Evolutionary conservation across 2,797 vertebrate genomes (phyloP).

Genomic region (Huso huso): DNA sequence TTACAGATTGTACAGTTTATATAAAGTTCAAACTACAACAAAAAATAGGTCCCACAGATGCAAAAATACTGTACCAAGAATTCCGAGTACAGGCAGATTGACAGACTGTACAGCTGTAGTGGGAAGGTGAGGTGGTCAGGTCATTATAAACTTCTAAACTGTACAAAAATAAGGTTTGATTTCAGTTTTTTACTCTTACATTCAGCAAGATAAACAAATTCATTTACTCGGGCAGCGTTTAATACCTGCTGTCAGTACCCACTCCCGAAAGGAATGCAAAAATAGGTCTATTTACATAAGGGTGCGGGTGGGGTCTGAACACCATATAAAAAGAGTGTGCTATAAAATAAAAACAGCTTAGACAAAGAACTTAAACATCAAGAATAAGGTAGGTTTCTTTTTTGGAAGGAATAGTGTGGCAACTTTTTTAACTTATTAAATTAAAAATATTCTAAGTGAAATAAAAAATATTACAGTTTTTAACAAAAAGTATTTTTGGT

Average conservation of each 20-base stretch:
- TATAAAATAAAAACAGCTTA: conserved; percentile 39
- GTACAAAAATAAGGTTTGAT: conserved; percentile 75
- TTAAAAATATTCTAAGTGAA: conserved; percentile 71
- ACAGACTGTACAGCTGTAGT: conserved; percentile 52
- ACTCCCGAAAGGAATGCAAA: conserved; percentile 51
- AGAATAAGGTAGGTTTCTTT: conserved; percentile 47
- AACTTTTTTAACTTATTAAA: conserved; percentile 73
- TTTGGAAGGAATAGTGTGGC: conserved; percentile 56
- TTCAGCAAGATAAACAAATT: conserved; percentile 58
- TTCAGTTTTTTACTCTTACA: conserved; percentile 56
- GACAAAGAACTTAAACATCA: conserved; percentile 47
- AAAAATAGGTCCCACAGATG: conserved; percentile 74
- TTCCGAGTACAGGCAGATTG: conserved; percentile 63
- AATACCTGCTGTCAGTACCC: conserved; percentile 51
- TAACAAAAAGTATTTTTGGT: conserved; percentile 67
- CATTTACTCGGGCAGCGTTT: conserved; percentile 49
- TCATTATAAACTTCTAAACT: conserved; percentile 64
- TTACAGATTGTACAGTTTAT: conserved; percentile 78
- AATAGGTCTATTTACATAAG: conserved; percentile 50
- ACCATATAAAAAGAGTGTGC: conserved; percentile 19
- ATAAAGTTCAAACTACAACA: conserved; percentile 57
- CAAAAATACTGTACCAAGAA: conserved; percentile 74
- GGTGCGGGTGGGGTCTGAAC: conserved; percentile 44
- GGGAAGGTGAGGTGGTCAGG: conserved; percentile 42
- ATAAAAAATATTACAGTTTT: conserved; percentile 59